Conservation (phyloP, 2,113 vertebrate genomes). For the Odontophorus gujanensis region DNA sequence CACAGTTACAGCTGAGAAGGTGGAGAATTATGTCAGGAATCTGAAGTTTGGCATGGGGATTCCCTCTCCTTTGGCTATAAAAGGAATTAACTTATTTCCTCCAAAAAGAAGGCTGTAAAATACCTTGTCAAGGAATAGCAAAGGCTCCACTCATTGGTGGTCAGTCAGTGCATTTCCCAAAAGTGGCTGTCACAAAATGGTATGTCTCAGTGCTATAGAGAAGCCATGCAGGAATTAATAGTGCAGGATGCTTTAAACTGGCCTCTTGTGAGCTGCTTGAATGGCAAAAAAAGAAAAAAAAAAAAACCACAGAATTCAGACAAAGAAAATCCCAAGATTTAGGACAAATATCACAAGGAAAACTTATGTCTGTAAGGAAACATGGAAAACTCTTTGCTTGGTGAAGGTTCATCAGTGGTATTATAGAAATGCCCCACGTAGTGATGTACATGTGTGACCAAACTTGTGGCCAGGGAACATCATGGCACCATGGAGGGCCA, state of each 20-base stretch:
- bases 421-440: background rate
- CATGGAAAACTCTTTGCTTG: rapidly evolving
- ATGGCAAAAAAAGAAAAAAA: background rate
- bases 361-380: background rate
- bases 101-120: background rate
- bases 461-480: background rate
- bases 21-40: constrained; percentile 48
- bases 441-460: background rate
- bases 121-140: background rate
- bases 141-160: background rate
- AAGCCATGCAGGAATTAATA: background rate
- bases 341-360: background rate
- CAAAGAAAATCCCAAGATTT: background rate
- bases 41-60: background rate
- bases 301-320: background rate
- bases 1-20: background rate
- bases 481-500: background rate
- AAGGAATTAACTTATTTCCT: background rate
- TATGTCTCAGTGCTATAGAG: background rate
- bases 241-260: background rate
- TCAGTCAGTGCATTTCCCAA: background rate
- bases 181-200: background rate
- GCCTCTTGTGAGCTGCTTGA: background rate
- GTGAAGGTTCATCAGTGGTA: background rate
- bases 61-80: background rate